phyloP scores from a whole-genome alignment of 2,113 vertebrate genomes.

The Serinus canaria region DNA sequence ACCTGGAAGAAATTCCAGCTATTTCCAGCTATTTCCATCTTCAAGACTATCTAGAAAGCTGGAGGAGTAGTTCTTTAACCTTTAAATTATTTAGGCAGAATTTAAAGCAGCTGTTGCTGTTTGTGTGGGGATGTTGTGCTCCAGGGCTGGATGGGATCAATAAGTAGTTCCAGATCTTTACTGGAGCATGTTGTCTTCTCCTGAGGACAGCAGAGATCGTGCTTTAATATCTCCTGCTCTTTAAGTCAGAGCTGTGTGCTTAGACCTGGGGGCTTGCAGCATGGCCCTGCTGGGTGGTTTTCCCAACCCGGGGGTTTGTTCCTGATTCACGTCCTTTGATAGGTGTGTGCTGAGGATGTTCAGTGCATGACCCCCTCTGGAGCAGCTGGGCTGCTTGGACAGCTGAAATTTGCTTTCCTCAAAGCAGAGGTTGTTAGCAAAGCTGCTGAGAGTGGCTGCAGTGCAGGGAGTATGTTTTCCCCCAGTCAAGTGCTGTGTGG shows the following conservation, averaged over 20 bases:
- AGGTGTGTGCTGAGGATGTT: background rate
- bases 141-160: background rate
- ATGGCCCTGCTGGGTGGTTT: background rate
- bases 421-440: background rate
- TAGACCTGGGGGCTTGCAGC: background rate
- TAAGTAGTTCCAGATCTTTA: background rate
- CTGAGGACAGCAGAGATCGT: background rate
- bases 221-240: background rate
- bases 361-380: background rate
- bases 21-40: background rate
- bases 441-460: background rate
- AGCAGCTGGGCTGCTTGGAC: background rate
- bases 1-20: background rate
- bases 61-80: background rate
- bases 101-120: background rate
- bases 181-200: background rate
- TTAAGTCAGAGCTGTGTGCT: background rate
- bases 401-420: background rate
- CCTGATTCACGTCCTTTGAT: accelerated
- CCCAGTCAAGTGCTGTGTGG: background rate
- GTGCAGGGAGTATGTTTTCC: too few species aligned
- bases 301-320: background rate
- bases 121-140: background rate
- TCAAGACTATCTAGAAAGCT: background rate
- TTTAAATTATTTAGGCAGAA: background rate